Base-by-base conservation (phyloP, 2,797 vertebrate genomes). In the Centroberyx gerrardi region DNA sequence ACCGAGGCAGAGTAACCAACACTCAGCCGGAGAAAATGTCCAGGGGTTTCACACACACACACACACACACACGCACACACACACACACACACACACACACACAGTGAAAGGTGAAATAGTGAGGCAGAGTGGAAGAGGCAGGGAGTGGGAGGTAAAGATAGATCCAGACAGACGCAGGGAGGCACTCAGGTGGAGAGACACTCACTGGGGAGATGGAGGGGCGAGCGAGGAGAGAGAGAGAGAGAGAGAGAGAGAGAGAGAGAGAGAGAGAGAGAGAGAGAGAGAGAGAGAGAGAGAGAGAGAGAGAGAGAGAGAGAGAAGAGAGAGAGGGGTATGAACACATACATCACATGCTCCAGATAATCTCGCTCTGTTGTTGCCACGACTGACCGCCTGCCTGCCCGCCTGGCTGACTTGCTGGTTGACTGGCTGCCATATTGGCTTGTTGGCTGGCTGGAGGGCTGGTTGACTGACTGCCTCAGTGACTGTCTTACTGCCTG, bases 321-420 rank as follows among this genome's bases (percentile, higher is more conserved):
- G 44, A 22, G 44, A 28, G 69, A 22, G 67, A 54, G 0, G 1
- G 82, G 66, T 69, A 83, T 84, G 73, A 86, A 87, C 74, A 86
- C 84, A 78, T 76, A 61, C 84, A 86, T 87, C 86, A 88, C 87
- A 90, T 76, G 89, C 81, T 87, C 72, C 69, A 87, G 69, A 88
- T 83, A 76, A 82, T 84, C 79, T 70, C 80, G 61, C 76, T 27
- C 2, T 78, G 75, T n/a, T 81, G 81, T 68, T 76, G 78, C 60
- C 77, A 81, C 75, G 68, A 74, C 62, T 38, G 63, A 52, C 56
- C 14, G 15, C 15, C 64, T 64, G 68, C 48, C 17, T 22, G 22
- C 22, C 22, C 17, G n/a, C n/a, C 48, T 51, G 14, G 46, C 3
- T 48, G 3, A 44, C 42, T 3, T 0, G 42, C 28, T 28, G 46